phyloP scores from a whole-genome alignment of 1,140 invertebrate genomes.

The Rhopalosiphum maidis region DNA sequence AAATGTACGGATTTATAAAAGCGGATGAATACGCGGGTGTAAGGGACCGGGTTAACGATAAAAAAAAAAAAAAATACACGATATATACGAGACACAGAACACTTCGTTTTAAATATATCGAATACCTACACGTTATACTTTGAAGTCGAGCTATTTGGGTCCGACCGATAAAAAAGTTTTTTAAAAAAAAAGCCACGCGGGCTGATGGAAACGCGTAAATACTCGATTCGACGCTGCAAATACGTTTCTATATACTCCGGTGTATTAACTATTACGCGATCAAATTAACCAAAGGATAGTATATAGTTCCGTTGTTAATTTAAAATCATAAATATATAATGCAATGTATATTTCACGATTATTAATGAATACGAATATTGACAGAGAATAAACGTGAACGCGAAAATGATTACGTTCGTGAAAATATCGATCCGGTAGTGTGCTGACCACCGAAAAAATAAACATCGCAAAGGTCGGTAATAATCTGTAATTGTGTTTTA shows the following conservation, averaged over 20 bases:
- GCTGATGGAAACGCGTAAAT: neutral
- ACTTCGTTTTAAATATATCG: conserved; percentile 5
- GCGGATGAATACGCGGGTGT: neutral
- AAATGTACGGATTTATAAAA: conserved; percentile 5
- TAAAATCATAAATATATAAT: no score
- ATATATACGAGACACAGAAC: neutral
- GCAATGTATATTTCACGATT: no score
- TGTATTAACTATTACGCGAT: neutral
- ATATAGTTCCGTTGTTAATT: no score
- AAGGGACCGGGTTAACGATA: neutral
- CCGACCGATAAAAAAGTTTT: neutral
- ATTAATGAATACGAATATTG: neutral
- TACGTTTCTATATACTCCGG: neutral
- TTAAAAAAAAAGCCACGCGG: neutral
- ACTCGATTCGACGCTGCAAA: neutral
- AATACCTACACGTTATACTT: neutral
- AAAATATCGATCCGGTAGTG: neutral
- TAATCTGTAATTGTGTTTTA: neutral
- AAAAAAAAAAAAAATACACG: neutral
- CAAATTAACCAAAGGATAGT: neutral
- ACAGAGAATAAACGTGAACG: neutral
- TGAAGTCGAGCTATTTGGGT: neutral
- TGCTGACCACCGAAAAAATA: neutral
- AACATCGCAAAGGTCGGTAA: no score
- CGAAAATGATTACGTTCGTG: neutral